Conservation (phyloP, 2,113 vertebrate genomes). For the Amblyornis subalaris region DNA sequence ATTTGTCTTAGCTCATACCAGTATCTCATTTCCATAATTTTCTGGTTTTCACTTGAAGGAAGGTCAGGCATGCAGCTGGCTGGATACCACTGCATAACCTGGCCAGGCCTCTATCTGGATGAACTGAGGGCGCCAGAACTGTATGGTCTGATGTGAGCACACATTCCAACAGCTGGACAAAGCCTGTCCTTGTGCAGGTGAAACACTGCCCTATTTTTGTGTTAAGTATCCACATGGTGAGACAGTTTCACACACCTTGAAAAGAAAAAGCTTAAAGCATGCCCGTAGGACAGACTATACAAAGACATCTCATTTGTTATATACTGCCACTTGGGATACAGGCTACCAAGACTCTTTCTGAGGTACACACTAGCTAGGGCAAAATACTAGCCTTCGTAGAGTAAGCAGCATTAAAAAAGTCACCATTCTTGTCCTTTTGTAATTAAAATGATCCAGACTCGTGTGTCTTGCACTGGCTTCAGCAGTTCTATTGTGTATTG, state of each 20-base stretch:
- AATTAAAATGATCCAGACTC: not conserved
- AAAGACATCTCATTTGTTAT: not conserved
- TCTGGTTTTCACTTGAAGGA: not conserved
- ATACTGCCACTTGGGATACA: not conserved
- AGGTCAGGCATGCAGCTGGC: not conserved
- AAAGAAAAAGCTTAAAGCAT: not conserved
- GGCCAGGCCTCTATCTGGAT: not conserved
- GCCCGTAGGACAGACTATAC: not conserved
- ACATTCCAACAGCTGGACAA: not conserved
- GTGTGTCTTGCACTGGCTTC: not conserved
- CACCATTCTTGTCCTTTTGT: not conserved
- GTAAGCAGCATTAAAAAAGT: not conserved
- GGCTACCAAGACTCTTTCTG: not conserved
- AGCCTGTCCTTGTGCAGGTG: not conserved
- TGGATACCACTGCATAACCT: not conserved
- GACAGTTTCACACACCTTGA: not conserved
- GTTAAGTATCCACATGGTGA: not conserved
- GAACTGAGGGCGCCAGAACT: not conserved
- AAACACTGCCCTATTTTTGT: not conserved
- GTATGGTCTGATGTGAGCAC: not conserved
- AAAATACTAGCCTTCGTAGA: not conserved
- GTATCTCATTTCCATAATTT: not conserved
- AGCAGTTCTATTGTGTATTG: not conserved
- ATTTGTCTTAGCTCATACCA: not conserved
- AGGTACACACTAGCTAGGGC: not conserved